A percentile compares a stretch with the other conserved stretches of the same genome.
phyloP scores from a whole-genome alignment of 1,140 invertebrate species.

The Stegodyphus dumicola region DNA sequence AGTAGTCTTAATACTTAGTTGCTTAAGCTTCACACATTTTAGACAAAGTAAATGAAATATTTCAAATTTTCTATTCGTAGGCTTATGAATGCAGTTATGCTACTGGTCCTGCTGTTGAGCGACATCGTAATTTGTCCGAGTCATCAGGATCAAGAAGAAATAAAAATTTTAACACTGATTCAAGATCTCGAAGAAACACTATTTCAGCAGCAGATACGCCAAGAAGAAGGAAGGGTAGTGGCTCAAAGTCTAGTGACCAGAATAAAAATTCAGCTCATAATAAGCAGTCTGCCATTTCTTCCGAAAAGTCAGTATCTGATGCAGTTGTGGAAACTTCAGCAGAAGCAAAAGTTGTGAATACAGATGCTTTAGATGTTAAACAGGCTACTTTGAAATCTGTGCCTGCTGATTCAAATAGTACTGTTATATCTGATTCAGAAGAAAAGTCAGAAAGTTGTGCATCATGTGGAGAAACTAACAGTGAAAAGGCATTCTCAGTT shows the following conservation, averaged over 20 bases:
- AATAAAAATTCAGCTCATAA: constrained; percentile 16
- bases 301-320: not conserved
- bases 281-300: not conserved
- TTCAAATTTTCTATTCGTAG: constrained; percentile 16
- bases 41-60: not conserved
- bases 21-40: too few relatives aligned
- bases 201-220: constrained; percentile 52
- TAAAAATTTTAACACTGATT: constrained; percentile 26
- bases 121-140: constrained; percentile 57
- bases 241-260: constrained; percentile 33
- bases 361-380: too few relatives aligned
- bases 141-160: constrained; percentile 48
- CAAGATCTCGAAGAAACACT: constrained; percentile 49
- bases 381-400: too few relatives aligned
- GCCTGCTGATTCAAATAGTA: too few relatives aligned
- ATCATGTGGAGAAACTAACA: too few relatives aligned
- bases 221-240: constrained; percentile 33
- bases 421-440: too few relatives aligned
- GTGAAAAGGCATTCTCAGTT: too few relatives aligned
- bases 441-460: too few relatives aligned
- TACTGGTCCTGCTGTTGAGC: constrained; percentile 49
- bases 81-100: constrained; percentile 60
- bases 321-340: not conserved
- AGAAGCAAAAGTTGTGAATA: not conserved
- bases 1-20: too few relatives aligned